Evolutionary conservation across 1,140 invertebrate genomes (phyloP).

Genomic region (Lysiphlebus fabarum): DNA sequence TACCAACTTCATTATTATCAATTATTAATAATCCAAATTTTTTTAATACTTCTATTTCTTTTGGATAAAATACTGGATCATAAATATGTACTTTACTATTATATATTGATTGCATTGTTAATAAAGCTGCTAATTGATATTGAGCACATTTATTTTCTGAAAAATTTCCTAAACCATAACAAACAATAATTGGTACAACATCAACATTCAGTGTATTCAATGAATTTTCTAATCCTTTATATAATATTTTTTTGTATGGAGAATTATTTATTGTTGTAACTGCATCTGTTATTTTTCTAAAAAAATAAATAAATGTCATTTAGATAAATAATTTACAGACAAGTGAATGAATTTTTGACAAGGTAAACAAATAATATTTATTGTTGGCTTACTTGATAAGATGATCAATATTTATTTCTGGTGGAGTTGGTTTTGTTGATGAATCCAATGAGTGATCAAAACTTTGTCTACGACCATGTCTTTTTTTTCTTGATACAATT

Average conservation of each 20-base stretch:
- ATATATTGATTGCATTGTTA: constrained; percentile 18
- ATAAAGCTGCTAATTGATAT: constrained; percentile 18
- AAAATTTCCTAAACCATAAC: constrained; percentile 23
- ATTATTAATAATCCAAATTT: constrained; percentile 17
- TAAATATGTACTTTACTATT: constrained; percentile 17
- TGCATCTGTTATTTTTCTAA: constrained; percentile 16
- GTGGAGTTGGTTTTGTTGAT: too few relatives aligned
- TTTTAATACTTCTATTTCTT: constrained; percentile 22
- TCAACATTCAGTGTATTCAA: constrained; percentile 9
- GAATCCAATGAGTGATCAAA: too few relatives aligned
- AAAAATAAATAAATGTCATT: constrained; percentile 11
- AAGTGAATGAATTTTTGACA: too few relatives aligned
- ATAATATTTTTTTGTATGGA: constrained; percentile 18
- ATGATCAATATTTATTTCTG: too few relatives aligned
- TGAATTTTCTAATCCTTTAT: constrained; percentile 14
- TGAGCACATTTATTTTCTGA: constrained; percentile 14
- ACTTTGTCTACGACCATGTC: too few relatives aligned
- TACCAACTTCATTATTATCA: constrained; percentile 16
- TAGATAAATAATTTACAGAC: too few relatives aligned
- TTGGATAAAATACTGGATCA: constrained; percentile 19
- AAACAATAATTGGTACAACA: constrained; percentile 18
- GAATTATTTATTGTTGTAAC: constrained; percentile 17
- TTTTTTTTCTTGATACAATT: too few relatives aligned
- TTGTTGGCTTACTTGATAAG: too few relatives aligned
- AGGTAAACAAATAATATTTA: too few relatives aligned